phyloP scores from a whole-genome alignment of 2,888 invertebrate species.

The Sinotaia quadrata region DNA sequence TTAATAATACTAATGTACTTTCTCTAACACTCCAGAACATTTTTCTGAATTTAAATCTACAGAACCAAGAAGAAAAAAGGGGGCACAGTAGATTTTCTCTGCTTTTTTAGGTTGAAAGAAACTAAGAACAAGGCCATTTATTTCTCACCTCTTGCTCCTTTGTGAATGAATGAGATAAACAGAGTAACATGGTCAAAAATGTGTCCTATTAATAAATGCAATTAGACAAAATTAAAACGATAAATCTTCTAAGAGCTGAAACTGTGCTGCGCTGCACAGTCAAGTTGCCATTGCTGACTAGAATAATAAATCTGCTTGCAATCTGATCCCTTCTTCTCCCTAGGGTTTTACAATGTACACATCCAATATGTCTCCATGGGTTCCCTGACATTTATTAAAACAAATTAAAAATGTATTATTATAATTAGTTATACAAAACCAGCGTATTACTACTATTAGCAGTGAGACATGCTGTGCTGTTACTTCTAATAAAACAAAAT shows the following conservation, averaged over 20 bases:
- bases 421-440: neutral
- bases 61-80: no score
- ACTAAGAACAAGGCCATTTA: no score
- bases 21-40: no score
- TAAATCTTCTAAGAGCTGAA: neutral
- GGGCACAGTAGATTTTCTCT: no score
- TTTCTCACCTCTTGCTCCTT: conserved; percentile 28
- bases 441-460: neutral
- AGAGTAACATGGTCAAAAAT: no score
- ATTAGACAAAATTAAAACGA: neutral
- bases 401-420: neutral
- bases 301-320: neutral
- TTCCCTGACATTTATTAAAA: neutral
- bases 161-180: conserved; percentile 3
- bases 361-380: neutral
- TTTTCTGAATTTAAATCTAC: no score
- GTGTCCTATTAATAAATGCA: no score
- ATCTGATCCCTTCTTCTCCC: conserved; percentile 18
- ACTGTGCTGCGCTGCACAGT: neutral
- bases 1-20: no score
- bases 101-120: no score
- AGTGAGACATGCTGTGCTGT: neutral
- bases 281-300: neutral
- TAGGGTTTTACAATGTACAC: conserved; percentile 8
- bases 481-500: neutral